Percentiles rank a stretch among this genome's conserved stretches.
Conservation (phyloP, 1,140 invertebrate genomes). For the Sycobia sp. region DNA sequence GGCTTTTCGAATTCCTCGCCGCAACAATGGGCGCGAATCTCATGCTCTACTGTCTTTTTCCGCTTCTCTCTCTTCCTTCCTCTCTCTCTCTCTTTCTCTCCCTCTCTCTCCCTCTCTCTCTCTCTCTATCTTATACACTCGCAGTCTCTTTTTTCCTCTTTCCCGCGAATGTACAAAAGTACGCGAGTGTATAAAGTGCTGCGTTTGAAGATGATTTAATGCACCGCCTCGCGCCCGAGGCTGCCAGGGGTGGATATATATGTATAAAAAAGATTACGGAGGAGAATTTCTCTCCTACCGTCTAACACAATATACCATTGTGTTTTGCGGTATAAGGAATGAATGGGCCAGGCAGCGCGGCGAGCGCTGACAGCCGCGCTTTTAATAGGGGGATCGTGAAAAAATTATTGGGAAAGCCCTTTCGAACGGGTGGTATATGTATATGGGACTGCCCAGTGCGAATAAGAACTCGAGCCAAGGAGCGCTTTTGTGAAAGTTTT, state of each 20-base stretch:
- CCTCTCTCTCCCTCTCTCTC: too few species aligned
- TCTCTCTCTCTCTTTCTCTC: too few species aligned
- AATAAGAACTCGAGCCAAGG: not conserved
- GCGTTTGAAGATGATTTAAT: constrained; percentile 26
- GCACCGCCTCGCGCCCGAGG: too few species aligned
- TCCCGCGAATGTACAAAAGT: constrained; percentile 2
- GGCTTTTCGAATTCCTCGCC: too few species aligned
- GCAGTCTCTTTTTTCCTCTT: not conserved
- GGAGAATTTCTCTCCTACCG: not conserved
- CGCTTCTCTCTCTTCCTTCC: too few species aligned
- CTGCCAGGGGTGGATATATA: not conserved
- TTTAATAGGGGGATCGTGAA: constrained; percentile 3
- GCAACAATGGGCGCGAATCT: too few species aligned
- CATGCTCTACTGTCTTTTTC: too few species aligned
- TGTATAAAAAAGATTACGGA: not conserved
- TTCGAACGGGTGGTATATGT: too few species aligned
- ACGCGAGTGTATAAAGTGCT: constrained; percentile 8
- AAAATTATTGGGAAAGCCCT: constrained; percentile 18
- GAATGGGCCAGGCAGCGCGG: too few species aligned
- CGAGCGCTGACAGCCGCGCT: too few species aligned
- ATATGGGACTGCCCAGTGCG: too few species aligned
- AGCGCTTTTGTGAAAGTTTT: constrained; percentile 1
- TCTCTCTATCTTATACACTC: too few species aligned
- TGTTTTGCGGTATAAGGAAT: not conserved
- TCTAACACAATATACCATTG: constrained; percentile 13